Evolutionary conservation across 1,140 invertebrate species (phyloP).

Genomic region (Pseudobourletiella spinata): DNA sequence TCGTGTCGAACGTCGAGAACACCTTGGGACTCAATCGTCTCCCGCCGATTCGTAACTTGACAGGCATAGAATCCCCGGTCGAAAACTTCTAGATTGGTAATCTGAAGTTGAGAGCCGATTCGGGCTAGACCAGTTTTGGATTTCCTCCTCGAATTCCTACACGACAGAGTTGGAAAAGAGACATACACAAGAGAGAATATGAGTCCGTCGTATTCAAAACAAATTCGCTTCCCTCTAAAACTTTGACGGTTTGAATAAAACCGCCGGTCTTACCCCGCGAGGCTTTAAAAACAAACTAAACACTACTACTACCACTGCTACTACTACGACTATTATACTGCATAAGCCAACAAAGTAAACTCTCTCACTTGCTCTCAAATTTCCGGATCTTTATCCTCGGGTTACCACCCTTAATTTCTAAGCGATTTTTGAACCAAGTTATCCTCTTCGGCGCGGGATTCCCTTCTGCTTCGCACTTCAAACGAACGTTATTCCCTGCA

Average conservation of each 20-base stretch:
- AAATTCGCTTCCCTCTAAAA: too few relatives aligned
- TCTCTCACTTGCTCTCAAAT: conserved; percentile 15
- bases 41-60: conserved; percentile 51
- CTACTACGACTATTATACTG: too few relatives aligned
- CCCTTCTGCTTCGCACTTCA: conserved; percentile 59
- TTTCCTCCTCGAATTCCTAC: background rate
- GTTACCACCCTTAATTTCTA: conserved; percentile 37
- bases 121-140: background rate
- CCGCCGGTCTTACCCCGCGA: too few relatives aligned
- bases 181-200: background rate
- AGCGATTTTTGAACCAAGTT: conserved; percentile 47
- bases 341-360: too few relatives aligned
- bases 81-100: conserved; percentile 52
- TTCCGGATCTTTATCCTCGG: conserved; percentile 47
- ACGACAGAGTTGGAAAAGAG: background rate
- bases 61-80: conserved; percentile 63
- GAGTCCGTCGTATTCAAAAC: too few relatives aligned
- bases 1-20: conserved; percentile 47
- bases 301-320: too few relatives aligned
- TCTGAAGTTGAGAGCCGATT: conserved; percentile 48
- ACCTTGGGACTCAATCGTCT: conserved; percentile 51
- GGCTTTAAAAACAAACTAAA: too few relatives aligned
- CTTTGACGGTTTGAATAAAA: too few relatives aligned
- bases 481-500: conserved; percentile 50
- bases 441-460: conserved; percentile 48